A percentile compares a stretch with the other conserved stretches of the same genome.
Evolutionary conservation across 2,797 vertebrate genomes (phyloP).

Genomic region (Poeciliopsis paucimaculata): DNA sequence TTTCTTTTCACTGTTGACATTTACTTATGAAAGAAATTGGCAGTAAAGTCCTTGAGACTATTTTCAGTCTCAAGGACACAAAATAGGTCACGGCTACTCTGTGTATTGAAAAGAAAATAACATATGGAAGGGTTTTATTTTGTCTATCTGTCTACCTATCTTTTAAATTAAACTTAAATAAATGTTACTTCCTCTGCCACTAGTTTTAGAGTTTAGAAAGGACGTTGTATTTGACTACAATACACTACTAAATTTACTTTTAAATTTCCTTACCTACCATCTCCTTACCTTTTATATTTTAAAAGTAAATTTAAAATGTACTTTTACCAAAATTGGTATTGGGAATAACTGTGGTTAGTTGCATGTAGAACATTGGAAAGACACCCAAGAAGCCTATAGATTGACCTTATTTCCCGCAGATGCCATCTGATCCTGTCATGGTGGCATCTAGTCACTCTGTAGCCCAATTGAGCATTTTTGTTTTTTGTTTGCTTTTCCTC

Average conservation of each 20-base stretch:
- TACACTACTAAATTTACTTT: no score
- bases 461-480: neutral
- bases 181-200: neutral
- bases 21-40: no score
- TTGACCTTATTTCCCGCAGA: neutral
- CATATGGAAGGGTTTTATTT: neutral
- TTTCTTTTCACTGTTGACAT: no score
- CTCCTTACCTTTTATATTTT: no score
- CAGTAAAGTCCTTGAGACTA: no score
- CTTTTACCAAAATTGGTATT: neutral
- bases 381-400: neutral
- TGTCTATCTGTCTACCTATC: neutral
- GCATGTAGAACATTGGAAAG: neutral
- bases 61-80: no score
- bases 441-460: neutral
- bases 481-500: neutral
- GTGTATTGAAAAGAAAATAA: neutral
- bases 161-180: neutral
- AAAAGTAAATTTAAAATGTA: neutral
- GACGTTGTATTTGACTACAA: neutral
- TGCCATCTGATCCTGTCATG: neutral
- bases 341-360: neutral
- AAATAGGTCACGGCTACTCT: no score
- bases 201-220: neutral
- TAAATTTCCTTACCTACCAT: no score